Evolutionary conservation across 2,888 invertebrate species (phyloP).

Genomic region (Polietes domitor): DNA sequence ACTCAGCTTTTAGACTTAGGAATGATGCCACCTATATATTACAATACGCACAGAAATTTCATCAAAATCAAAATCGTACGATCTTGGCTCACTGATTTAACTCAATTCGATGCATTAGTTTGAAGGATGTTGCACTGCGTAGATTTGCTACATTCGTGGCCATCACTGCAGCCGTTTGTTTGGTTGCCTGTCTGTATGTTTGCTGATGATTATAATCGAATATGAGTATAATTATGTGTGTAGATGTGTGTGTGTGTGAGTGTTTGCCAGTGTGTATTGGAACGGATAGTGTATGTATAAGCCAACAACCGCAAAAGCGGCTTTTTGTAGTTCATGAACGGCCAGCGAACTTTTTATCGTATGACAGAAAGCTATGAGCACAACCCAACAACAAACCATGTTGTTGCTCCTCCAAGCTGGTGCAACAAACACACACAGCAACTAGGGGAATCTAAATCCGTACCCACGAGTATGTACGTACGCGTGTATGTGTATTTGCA

Average conservation of each 20-base stretch:
- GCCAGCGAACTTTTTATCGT: constrained; percentile 68
- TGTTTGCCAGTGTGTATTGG: constrained; percentile 24
- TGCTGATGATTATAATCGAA: constrained; percentile 36
- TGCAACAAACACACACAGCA: constrained; percentile 10
- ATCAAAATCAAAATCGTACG: too few species aligned
- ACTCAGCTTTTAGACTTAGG: too few species aligned
- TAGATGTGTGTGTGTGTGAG: not conserved
- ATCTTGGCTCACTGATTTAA: too few species aligned
- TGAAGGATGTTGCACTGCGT: too few species aligned
- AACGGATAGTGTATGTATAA: constrained; percentile 52
- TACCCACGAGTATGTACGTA: not conserved
- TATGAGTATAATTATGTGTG: constrained; percentile 35
- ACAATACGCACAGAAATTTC: too few species aligned
- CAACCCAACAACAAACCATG: constrained; percentile 25
- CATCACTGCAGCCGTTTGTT: not conserved
- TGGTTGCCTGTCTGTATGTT: not conserved
- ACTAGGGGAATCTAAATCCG: not conserved
- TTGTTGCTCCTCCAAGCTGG: constrained; percentile 34
- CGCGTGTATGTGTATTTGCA: constrained; percentile 23
- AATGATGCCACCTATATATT: too few species aligned
- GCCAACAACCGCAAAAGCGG: constrained; percentile 69
- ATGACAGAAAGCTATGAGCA: constrained; percentile 63
- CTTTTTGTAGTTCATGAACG: constrained; percentile 70
- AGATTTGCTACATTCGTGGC: too few species aligned
- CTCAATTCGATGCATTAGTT: too few species aligned